Evolutionary conservation across 1,140 invertebrate genomes (phyloP), one percentile per base, ranked within the genome.

Genomic region (Mylabris phalerata): DNA sequence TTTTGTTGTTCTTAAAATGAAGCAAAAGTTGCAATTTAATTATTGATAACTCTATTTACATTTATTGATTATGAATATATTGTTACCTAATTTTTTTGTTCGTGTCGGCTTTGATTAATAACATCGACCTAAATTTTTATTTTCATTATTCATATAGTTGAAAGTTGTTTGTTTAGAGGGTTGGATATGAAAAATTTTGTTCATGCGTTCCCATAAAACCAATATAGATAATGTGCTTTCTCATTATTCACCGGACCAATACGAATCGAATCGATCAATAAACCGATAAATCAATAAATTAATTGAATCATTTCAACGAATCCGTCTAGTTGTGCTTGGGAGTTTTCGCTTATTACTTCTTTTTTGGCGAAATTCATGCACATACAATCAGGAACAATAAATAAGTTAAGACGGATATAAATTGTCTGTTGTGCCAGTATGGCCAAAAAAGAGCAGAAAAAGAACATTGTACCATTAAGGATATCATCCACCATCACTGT

Each of bases 131-230:
- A 32, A 54, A 54, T 54, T 54, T 45, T 54, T 54, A 54, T 54
- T 54, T 62, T 62, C 61, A 59, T 62, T 62, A 60, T 60, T 63
- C 61, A 57, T 60, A 55, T 51, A 59, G 55, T 56, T 49, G 25
- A 46, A 64, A 59, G 55, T 61, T 59, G 64, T 65, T 55, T 65
- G 59, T 60, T 63, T 58, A 60, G 61, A 63, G 64, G 64, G 64
- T 56, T 39, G 60, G 54, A 67, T 62, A 63, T 69, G 65, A 67
- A 69, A 69, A 66, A 69, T 67, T 19, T 69, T 58, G 65, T 68
- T 63, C 65, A 69, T 65, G 65, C 63, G 60, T 62, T 62, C 57
- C 67, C 67, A 65, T 69, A 69, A 69, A 69, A 63, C 64, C 63
- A 69, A 67, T 67, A 62, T 55, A 58, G 64, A 62, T 66, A 69